phyloP scores from a whole-genome alignment of 1,140 invertebrate genomes.

The Drosophila nasuta region DNA sequence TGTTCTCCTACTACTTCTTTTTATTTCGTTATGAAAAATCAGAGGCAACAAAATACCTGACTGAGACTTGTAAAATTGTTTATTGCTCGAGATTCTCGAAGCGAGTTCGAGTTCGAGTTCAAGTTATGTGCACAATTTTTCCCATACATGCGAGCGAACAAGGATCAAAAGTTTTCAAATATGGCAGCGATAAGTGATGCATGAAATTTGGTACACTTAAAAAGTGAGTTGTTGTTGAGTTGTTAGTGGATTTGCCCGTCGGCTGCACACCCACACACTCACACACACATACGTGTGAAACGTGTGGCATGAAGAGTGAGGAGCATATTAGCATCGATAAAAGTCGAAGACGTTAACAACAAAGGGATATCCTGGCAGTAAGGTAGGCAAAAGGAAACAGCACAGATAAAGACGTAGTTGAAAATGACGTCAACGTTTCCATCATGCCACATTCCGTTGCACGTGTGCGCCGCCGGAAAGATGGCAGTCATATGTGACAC shows the following conservation, averaged over 20 bases:
- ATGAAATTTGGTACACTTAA: constrained; percentile 49
- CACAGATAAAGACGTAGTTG: constrained; percentile 42
- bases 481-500: constrained; percentile 27
- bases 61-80: constrained; percentile 50
- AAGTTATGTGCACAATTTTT: constrained; percentile 55
- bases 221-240: constrained; percentile 37
- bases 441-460: constrained; percentile 23
- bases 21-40: background rate
- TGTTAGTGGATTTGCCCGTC: constrained; percentile 45
- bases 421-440: constrained; percentile 49
- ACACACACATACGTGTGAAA: constrained; percentile 36
- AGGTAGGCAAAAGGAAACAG: constrained; percentile 45
- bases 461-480: constrained; percentile 29
- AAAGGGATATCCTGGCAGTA: constrained; percentile 70
- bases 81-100: constrained; percentile 40
- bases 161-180: constrained; percentile 54
- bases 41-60: constrained; percentile 24
- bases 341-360: constrained; percentile 74
- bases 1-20: background rate
- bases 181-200: constrained; percentile 40
- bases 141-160: constrained; percentile 21
- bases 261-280: constrained; percentile 58
- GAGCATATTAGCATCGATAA: constrained; percentile 76
- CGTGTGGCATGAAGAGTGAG: constrained; percentile 10
- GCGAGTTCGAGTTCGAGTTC: constrained; percentile 44